These are phyloP conservation scores for Tauraco hartlaubi DNA, from an alignment of 2,797 vertebrate species.

Conservation along the genomic window DNA sequence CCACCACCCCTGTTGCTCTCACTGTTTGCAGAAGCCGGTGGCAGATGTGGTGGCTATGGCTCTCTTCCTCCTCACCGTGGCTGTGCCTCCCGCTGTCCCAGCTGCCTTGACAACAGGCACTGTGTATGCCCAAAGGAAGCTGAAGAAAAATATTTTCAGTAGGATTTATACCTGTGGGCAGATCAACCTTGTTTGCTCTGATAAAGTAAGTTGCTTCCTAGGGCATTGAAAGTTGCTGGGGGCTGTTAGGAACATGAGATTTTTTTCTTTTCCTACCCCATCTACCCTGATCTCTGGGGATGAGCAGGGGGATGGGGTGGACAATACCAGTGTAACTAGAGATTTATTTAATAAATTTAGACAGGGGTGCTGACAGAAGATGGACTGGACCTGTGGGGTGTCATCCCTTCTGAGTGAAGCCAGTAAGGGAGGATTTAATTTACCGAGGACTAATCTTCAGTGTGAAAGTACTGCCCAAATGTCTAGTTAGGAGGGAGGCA, in stretches of 20 bases:
- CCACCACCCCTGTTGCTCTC: not conserved
- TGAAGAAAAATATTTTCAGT: slow-evolving; percentile 78
- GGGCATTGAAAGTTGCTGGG: not conserved
- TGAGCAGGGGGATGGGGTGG: not conserved
- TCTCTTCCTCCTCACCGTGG: slow-evolving; percentile 54
- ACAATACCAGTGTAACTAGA: not conserved
- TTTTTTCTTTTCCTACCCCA: too few species aligned
- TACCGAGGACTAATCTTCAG: not conserved
- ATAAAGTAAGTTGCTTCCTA: slow-evolving; percentile 68
- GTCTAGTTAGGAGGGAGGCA: not conserved
- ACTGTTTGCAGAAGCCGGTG: slow-evolving; percentile 17
- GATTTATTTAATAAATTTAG: slow-evolving; percentile 30
- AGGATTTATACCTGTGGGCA: slow-evolving; percentile 80
- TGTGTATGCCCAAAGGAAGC: slow-evolving; percentile 74
- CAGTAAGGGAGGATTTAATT: slow-evolving; percentile 47
- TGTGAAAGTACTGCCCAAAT: not conserved
- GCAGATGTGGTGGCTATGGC: slow-evolving; percentile 51
- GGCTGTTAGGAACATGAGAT: not conserved
- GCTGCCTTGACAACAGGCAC: slow-evolving; percentile 75
- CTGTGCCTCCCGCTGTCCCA: slow-evolving; percentile 66
- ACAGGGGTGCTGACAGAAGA: slow-evolving; percentile 80
- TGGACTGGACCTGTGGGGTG: slow-evolving; percentile 77
- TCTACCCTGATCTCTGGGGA: not conserved
- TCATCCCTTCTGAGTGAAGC: slow-evolving; percentile 45
- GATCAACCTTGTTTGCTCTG: slow-evolving; percentile 80